A percentile compares a stretch with the other conserved stretches of the same genome.
Evolutionary conservation across 2,113 vertebrate species (phyloP).

Genomic region (Myotis lucifugus): DNA sequence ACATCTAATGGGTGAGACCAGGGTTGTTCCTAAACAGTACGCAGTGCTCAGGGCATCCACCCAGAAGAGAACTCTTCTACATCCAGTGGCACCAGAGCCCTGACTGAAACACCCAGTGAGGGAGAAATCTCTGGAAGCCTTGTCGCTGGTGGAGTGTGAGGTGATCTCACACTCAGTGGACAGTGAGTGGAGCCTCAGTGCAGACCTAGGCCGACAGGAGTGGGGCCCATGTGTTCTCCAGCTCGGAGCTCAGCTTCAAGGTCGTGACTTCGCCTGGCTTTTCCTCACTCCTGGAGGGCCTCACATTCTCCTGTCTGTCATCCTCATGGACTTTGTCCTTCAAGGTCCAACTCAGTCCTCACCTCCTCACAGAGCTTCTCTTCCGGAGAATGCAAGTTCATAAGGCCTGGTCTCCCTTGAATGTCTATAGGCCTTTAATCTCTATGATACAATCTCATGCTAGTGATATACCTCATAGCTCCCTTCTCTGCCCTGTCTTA

Average conservation of each 20-base stretch:
- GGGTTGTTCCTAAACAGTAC: background rate
- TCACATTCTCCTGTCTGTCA: background rate
- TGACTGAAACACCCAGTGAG: background rate
- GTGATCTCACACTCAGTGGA: background rate
- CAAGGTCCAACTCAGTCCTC: background rate
- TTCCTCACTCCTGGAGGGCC: background rate
- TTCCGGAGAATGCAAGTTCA: background rate
- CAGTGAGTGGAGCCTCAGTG: background rate
- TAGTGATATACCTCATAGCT: background rate
- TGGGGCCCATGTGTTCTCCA: background rate
- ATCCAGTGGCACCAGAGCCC: background rate
- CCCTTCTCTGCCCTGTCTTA: too few relatives aligned
- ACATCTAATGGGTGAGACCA: background rate
- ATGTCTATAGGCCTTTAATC: too few relatives aligned
- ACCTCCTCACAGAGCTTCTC: background rate
- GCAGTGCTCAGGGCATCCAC: background rate
- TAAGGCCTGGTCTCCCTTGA: background rate
- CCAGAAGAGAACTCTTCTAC: background rate
- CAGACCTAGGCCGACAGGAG: background rate
- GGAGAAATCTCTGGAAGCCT: background rate
- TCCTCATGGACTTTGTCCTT: background rate
- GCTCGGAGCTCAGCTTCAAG: background rate
- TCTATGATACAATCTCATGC: too few relatives aligned
- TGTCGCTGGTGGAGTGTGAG: background rate
- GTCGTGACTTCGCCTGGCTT: background rate